Percentiles rank a stretch among this genome's conserved stretches.
Conservation (phyloP, 2,888 invertebrate species). For the Microplitis manilae region DNA sequence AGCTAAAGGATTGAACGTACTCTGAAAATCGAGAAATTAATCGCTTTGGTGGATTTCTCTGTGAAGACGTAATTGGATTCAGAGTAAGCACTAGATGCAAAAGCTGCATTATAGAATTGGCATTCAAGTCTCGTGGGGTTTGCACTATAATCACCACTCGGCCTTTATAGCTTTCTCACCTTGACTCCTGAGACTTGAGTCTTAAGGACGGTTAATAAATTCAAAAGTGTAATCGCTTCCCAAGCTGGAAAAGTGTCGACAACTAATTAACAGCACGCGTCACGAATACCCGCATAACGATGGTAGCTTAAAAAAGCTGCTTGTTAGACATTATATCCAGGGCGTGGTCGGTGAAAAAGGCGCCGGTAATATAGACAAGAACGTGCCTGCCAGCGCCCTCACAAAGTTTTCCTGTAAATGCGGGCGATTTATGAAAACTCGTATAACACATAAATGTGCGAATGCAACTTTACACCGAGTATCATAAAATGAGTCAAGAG, state of each 20-base stretch:
- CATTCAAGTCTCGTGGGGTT: slow-evolving; percentile 28
- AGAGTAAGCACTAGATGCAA: neutral
- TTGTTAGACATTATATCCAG: slow-evolving; percentile 33
- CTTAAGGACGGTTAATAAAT: slow-evolving; percentile 42
- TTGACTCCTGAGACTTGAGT: neutral
- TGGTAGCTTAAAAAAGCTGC: slow-evolving; percentile 26
- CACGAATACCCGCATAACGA: slow-evolving; percentile 47
- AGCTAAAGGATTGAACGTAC: no score
- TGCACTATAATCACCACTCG: slow-evolving; percentile 11
- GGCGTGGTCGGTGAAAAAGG: slow-evolving; percentile 43
- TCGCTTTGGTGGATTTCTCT: slow-evolving; percentile 15
- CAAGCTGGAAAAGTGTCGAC: slow-evolving; percentile 49
- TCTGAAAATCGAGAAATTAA: slow-evolving; percentile 8
- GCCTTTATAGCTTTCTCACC: neutral
- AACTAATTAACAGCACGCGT: slow-evolving; percentile 59
- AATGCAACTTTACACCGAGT: slow-evolving; percentile 49
- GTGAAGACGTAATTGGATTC: slow-evolving; percentile 27
- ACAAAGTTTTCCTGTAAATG: slow-evolving; percentile 56
- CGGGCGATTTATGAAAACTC: slow-evolving; percentile 61
- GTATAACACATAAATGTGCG: slow-evolving; percentile 57
- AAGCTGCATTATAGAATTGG: slow-evolving; percentile 15
- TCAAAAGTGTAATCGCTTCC: slow-evolving; percentile 52
- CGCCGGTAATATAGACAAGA: slow-evolving; percentile 29
- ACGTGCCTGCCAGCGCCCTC: slow-evolving; percentile 33
- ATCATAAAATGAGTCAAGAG: slow-evolving; percentile 43